Evolutionary conservation across 2,797 vertebrate species (phyloP).

Genomic region (Lemur catta): DNA sequence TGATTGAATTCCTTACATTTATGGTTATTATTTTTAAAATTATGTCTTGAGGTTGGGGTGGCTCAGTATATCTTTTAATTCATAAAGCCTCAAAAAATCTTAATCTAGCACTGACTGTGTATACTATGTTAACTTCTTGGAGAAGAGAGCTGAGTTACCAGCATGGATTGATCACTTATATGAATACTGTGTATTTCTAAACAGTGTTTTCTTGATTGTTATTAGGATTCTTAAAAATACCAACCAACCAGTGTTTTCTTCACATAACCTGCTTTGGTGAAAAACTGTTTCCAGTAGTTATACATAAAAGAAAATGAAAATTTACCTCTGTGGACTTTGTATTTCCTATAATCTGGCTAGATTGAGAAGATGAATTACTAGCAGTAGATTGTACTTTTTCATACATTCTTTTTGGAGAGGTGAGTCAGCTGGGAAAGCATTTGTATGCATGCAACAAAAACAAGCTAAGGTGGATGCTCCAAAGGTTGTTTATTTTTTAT

Average conservation of each 20-base stretch:
- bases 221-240: no score
- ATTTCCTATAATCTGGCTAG: not conserved
- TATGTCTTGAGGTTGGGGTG: not conserved
- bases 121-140: not conserved
- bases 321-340: not conserved
- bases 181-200: not conserved
- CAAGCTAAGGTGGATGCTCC: not conserved
- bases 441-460: not conserved
- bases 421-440: not conserved
- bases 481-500: not conserved
- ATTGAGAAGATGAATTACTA: not conserved
- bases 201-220: no score
- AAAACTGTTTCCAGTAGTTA: not conserved
- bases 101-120: not conserved
- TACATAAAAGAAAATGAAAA: not conserved
- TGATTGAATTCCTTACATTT: not conserved
- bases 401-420: not conserved
- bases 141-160: not conserved
- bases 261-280: not conserved
- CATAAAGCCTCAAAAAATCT: not conserved
- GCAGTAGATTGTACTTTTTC: not conserved
- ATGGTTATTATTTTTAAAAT: not conserved
- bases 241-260: not conserved
- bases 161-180: not conserved
- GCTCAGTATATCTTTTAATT: not conserved